These are phyloP conservation scores for Pampusana beccarii DNA, from an alignment of 2,113 vertebrate species.

Conservation along the genomic window DNA sequence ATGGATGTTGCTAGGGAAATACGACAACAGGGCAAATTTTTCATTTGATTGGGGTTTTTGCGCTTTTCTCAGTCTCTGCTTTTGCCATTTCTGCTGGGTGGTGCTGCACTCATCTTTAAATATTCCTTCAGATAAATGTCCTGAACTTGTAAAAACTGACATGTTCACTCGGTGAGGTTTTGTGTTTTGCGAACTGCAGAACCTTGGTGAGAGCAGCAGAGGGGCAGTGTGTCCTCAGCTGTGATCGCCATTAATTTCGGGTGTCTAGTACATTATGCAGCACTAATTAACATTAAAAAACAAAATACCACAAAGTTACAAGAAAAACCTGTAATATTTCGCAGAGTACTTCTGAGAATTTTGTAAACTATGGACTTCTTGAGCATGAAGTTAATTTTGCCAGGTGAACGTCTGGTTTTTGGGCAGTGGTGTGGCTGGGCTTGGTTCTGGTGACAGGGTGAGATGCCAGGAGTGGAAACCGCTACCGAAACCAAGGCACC, in stretches of 20 bases:
- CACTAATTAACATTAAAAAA: background rate
- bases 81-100: background rate
- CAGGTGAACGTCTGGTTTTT: background rate
- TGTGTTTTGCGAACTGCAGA: background rate
- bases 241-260: background rate
- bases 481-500: background rate
- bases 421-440: background rate
- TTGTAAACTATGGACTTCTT: background rate
- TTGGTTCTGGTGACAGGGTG: background rate
- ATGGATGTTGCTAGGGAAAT: background rate
- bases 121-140: background rate
- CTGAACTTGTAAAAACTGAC: background rate
- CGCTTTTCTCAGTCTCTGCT: background rate
- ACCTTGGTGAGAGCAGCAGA: background rate
- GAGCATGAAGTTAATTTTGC: background rate
- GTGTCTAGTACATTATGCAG: background rate
- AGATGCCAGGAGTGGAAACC: background rate
- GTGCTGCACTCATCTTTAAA: background rate
- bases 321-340: background rate
- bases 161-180: background rate
- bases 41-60: background rate
- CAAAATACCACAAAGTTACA: background rate
- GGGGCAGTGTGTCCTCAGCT: background rate
- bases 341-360: background rate
- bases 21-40: background rate